Conservation (phyloP, 2,113 vertebrate genomes). For the Lontra canadensis region DNA sequence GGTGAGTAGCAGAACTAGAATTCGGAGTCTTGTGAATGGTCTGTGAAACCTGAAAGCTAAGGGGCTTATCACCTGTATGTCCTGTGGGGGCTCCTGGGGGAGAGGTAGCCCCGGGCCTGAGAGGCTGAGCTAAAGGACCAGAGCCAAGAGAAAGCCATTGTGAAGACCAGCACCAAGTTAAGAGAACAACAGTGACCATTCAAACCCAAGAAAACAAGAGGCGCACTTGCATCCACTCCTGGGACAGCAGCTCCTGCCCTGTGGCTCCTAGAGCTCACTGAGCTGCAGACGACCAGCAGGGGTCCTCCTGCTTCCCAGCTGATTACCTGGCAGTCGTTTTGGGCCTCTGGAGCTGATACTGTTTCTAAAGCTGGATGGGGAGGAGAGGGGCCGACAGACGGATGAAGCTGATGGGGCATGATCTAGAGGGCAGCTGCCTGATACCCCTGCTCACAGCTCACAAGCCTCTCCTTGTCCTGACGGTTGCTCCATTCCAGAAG, state of each 20-base stretch:
- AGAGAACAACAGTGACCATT: not conserved
- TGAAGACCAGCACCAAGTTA: not conserved
- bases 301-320: not conserved
- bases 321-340: not conserved
- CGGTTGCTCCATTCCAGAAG: not conserved
- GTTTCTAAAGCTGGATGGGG: not conserved
- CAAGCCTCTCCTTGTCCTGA: not conserved
- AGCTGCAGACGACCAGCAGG: not conserved
- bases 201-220: not conserved
- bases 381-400: fast-evolving
- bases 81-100: not conserved
- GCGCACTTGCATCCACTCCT: not conserved
- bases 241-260: not conserved
- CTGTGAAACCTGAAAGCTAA: not conserved
- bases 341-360: not conserved
- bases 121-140: not conserved
- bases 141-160: not conserved
- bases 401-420: not conserved
- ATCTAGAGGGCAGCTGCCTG: not conserved
- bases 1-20: not conserved
- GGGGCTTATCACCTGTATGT: not conserved
- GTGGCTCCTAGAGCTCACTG: not conserved
- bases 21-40: not conserved
- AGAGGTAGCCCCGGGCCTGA: not conserved
- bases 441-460: not conserved